A percentile compares a stretch with the other conserved stretches of the same genome.
phyloP scores from a whole-genome alignment of 2,888 invertebrate species.

The Lottia gigantea region DNA sequence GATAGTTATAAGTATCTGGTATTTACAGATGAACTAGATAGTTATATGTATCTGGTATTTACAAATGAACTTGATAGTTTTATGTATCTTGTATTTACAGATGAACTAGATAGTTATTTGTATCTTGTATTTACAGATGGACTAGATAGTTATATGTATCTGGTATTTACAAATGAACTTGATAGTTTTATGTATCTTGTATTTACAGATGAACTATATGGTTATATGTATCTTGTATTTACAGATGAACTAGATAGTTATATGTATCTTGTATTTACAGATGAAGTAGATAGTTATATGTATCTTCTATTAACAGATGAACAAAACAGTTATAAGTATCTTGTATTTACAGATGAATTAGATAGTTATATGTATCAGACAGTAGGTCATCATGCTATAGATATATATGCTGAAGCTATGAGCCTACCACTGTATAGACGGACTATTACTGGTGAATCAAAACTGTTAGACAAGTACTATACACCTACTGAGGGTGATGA shows the following conservation, averaged over 20 bases:
- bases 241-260: conserved; percentile 91
- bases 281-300: too few species aligned
- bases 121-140: conserved; percentile 70
- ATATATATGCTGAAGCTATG: conserved; percentile 92
- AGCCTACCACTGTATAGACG: conserved; percentile 88
- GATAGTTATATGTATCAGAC: conserved; percentile 99
- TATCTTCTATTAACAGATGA: too few species aligned
- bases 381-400: conserved; percentile 95
- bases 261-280: conserved; percentile 81
- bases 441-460: conserved; percentile 86
- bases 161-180: conserved; percentile 74
- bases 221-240: conserved; percentile 64
- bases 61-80: conserved; percentile 78
- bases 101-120: not conserved
- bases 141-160: not conserved
- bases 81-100: not conserved
- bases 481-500: conserved; percentile 77
- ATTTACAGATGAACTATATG: too few species aligned
- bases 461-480: conserved; percentile 75
- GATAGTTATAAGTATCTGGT: too few species aligned
- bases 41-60: not conserved
- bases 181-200: conserved; percentile 88
- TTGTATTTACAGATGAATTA: conserved; percentile 74
- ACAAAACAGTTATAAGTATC: too few species aligned
- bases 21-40: too few species aligned